Base-by-base conservation (phyloP, 2,888 invertebrate species). In the Cinara cedri region DNA sequence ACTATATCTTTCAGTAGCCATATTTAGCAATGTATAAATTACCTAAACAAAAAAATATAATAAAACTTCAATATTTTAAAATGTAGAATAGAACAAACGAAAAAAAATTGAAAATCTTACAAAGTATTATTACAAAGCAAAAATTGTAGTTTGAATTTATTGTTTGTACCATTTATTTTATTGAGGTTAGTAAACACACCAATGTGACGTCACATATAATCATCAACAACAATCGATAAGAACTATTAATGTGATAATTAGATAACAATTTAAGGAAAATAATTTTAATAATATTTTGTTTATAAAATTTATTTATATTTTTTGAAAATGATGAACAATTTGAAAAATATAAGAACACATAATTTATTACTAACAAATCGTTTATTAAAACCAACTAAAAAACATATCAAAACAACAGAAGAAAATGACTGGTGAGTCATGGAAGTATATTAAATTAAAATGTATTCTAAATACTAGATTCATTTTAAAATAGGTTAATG, bases 1-100 rank as follows among this genome's bases (percentile, higher is more conserved):
- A 89, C 97, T 97, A 85, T 98, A 98, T 85, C 97, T 90, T 87
- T 97, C 97, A 72, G 95, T 93, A 87, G 95, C 93, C 96, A 96
- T 96, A 89, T 90, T 91, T 8, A 1, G 16, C 3, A n/a, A 65
- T 14, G 9, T 8, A 49, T 16, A 16, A 1, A 63, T 24, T n/a
- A 9, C 34, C 9, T 60, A 42, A 34, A 34, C 34, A 34, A 34
- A n/a, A n/a, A n/a, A n/a, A n/a, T n/a, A n/a, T n/a, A n/a, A n/a
- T n/a, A 34, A 34, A 34, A 4, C 34, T 34, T 34, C 6, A 34
- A 6, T 34, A 4, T 3, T 34, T 34, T 34, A 34, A 34, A 34
- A 34, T 34, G 6, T 34, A 4, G 6, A 34, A 34, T 34, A 6
- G 34, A 51, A 51, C 6, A n/a, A n/a, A n/a, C n/a, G n/a, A n/a